These are phyloP conservation scores for Pollenia amentaria DNA, from an alignment of 2,888 invertebrate genomes.

Conservation along the genomic window DNA sequence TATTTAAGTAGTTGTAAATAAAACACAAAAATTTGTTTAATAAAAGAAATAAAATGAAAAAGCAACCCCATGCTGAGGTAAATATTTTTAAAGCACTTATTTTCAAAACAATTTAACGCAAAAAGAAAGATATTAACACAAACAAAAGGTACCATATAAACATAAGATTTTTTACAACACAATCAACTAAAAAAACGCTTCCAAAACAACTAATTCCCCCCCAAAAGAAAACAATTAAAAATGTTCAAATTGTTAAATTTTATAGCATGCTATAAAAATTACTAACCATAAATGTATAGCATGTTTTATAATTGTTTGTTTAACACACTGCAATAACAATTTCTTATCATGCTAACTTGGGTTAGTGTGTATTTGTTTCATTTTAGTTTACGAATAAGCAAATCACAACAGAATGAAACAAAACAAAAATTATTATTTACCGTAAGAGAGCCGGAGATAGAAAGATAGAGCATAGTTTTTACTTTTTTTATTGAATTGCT, in stretches of 20 bases:
- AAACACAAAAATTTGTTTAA: neutral
- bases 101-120: slow-evolving; percentile 13
- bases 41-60: slow-evolving; percentile 1
- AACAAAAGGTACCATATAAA: neutral
- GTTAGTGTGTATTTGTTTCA: neutral
- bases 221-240: neutral
- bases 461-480: neutral
- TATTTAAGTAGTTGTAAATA: slow-evolving; percentile 20
- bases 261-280: slow-evolving; percentile 54
- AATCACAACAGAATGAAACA: slow-evolving; percentile 57
- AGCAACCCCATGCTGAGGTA: slow-evolving; percentile 63
- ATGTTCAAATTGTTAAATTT: neutral
- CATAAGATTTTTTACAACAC: neutral
- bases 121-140: neutral
- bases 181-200: neutral
- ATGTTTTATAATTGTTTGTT: slow-evolving; percentile 35
- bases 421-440: slow-evolving; percentile 33
- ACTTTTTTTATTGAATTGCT: neutral
- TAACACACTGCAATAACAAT: slow-evolving; percentile 3
- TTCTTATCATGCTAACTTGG: slow-evolving; percentile 38
- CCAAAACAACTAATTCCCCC: neutral
- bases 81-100: neutral
- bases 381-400: slow-evolving; percentile 64
- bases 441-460: slow-evolving; percentile 10
- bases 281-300: slow-evolving; percentile 16